phyloP scores from a whole-genome alignment of 2,888 invertebrate species.

The Dryomyza anilis region DNA sequence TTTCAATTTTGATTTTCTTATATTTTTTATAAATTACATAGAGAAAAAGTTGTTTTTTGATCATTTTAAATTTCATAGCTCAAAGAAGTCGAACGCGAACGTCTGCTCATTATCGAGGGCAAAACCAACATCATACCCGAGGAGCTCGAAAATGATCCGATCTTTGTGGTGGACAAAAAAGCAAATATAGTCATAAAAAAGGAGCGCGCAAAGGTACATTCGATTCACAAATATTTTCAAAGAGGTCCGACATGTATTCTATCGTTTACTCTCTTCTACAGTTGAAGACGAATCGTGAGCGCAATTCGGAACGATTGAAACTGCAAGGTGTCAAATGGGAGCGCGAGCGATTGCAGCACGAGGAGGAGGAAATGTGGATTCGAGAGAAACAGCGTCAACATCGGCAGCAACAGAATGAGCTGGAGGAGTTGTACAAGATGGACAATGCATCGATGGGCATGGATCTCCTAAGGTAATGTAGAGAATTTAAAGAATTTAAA shows the following conservation, averaged over 20 bases:
- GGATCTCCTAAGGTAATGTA: slow-evolving; percentile 58
- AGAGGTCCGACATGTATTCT: no score
- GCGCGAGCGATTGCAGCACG: slow-evolving; percentile 53
- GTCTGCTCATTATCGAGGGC: slow-evolving; percentile 67
- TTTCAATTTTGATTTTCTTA: no score
- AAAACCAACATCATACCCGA: slow-evolving; percentile 66
- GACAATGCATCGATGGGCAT: slow-evolving; percentile 56
- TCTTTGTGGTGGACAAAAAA: slow-evolving; percentile 65
- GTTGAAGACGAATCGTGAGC: slow-evolving; percentile 60
- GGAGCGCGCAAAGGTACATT: slow-evolving; percentile 64
- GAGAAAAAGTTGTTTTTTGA: no score
- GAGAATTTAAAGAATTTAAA: no score
- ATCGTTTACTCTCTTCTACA: no score
- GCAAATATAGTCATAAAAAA: slow-evolving; percentile 63
- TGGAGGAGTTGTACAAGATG: slow-evolving; percentile 50
- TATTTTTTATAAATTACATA: no score
- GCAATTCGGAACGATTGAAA: slow-evolving; percentile 57
- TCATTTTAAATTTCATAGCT: slow-evolving; percentile 57
- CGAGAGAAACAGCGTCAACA: slow-evolving; percentile 46
- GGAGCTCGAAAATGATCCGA: slow-evolving; percentile 68
- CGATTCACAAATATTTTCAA: no score
- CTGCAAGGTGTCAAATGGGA: slow-evolving; percentile 61
- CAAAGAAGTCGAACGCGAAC: slow-evolving; percentile 68
- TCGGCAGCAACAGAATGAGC: slow-evolving; percentile 44
- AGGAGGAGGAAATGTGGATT: slow-evolving; percentile 51